Evolutionary conservation across 2,888 invertebrate genomes (phyloP).

Genomic region (Polydrusus cervinus): DNA sequence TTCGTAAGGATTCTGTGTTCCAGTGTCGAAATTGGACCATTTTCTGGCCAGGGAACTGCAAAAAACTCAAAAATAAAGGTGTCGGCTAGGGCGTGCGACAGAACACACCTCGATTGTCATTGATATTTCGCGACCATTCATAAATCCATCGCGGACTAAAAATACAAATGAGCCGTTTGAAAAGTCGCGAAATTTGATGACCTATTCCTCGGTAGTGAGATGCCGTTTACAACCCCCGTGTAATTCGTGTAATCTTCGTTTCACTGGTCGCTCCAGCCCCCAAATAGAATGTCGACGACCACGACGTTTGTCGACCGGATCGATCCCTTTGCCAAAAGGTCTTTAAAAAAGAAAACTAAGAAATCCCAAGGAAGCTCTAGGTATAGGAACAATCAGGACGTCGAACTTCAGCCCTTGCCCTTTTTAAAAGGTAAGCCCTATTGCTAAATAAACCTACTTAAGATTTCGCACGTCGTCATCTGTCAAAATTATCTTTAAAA

Average conservation of each 20-base stretch:
- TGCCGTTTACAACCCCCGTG: conserved; percentile 65
- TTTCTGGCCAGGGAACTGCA: conserved; percentile 36
- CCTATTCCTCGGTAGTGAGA: conserved; percentile 65
- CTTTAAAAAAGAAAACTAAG: conserved; percentile 98
- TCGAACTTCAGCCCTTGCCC: conserved; percentile 96
- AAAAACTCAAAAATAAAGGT: conserved; percentile 42
- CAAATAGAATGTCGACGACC: conserved; percentile 84
- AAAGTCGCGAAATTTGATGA: conserved; percentile 66
- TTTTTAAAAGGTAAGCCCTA: conserved; percentile 92
- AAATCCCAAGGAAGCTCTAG: conserved; percentile 99
- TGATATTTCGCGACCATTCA: conserved; percentile 68
- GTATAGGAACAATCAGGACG: conserved; percentile 98
- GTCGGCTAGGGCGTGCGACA: conserved; percentile 67
- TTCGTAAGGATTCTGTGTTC: conserved; percentile 13
- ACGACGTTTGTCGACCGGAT: conserved; percentile 98
- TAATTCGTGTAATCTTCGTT: conserved; percentile 60
- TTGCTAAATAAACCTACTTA: conserved; percentile 20
- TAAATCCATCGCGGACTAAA: conserved; percentile 62
- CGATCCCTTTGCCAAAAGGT: conserved; percentile 99
- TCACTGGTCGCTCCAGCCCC: conserved; percentile 50
- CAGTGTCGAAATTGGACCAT: conserved; percentile 57
- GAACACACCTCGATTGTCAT: conserved; percentile 67
- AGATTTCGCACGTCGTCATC: conserved; percentile 35
- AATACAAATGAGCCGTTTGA: conserved; percentile 65
- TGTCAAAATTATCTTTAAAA: conserved; percentile 38